Evolutionary conservation across 2,113 vertebrate genomes (phyloP).

Genomic region (Hirundichthys speculiger): DNA sequence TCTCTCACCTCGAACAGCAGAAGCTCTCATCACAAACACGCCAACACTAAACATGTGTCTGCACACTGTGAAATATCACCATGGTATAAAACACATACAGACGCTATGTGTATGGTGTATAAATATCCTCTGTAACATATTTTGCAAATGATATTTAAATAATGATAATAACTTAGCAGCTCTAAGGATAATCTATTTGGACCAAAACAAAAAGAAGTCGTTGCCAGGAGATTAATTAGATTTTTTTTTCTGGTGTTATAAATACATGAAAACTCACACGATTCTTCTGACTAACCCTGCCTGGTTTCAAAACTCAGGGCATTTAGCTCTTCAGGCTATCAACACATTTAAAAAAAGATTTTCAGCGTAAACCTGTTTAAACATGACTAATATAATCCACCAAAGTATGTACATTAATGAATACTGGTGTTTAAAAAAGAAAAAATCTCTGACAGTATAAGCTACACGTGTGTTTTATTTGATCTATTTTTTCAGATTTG

Average conservation of each 20-base stretch:
- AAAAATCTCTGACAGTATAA: not conserved
- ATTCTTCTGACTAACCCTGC: not conserved
- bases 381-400: not conserved
- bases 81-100: slow-evolving; percentile 1
- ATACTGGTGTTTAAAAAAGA: not conserved
- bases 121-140: slow-evolving; percentile 18
- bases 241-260: not conserved
- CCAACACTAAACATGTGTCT: slow-evolving; percentile 20
- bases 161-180: slow-evolving; percentile 3
- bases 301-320: not conserved
- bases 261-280: not conserved
- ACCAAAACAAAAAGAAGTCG: not conserved
- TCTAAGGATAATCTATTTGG: not conserved
- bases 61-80: slow-evolving; percentile 31
- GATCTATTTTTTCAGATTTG: not conserved
- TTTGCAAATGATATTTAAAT: slow-evolving; percentile 27
- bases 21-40: not conserved
- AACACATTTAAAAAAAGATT: not conserved
- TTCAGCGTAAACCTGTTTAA: not conserved
- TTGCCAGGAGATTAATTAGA: not conserved
- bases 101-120: slow-evolving; percentile 9
- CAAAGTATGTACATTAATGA: not conserved
- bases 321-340: not conserved
- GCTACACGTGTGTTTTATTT: slow-evolving; percentile 1
- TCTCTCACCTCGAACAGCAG: not conserved